Conservation (phyloP, 2,113 vertebrate species). For the Phasianus colchicus region DNA sequence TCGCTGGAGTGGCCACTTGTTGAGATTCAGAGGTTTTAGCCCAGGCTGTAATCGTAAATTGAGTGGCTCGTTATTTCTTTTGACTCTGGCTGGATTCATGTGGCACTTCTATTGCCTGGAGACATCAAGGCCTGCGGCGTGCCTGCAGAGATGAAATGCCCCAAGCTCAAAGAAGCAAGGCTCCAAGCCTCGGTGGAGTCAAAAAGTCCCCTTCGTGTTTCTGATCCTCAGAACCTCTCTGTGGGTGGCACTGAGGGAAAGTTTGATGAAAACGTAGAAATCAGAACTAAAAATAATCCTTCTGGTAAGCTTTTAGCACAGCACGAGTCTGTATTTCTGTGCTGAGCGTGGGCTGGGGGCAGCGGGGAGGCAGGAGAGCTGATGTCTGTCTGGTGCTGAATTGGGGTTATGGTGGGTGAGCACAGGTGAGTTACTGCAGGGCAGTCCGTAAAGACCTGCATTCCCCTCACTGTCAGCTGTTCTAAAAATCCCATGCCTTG, state of each 20-base stretch:
- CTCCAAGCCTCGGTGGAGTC: fast-evolving
- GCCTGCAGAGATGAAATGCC: neutral
- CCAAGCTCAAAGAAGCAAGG: neutral
- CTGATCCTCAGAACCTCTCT: neutral
- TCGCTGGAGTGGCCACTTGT: neutral
- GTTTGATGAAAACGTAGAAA: neutral
- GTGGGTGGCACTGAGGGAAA: fast-evolving
- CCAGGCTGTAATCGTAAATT: neutral
- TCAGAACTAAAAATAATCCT: neutral
- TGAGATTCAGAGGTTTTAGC: neutral
- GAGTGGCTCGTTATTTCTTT: neutral
- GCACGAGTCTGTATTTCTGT: neutral
- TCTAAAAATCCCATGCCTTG: neutral
- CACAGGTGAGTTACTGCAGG: neutral
- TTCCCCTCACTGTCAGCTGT: neutral
- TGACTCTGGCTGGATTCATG: fast-evolving
- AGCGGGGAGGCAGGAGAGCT: neutral
- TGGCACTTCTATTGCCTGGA: neutral
- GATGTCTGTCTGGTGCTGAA: neutral
- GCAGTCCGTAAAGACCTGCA: fast-evolving
- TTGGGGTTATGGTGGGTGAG: neutral
- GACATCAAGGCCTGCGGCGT: neutral
- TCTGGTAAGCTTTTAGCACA: neutral
- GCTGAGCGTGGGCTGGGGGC: neutral
- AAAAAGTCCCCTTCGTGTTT: neutral